Evolutionary conservation across 1,140 invertebrate species (phyloP).

Genomic region (Orchestia grillus): DNA sequence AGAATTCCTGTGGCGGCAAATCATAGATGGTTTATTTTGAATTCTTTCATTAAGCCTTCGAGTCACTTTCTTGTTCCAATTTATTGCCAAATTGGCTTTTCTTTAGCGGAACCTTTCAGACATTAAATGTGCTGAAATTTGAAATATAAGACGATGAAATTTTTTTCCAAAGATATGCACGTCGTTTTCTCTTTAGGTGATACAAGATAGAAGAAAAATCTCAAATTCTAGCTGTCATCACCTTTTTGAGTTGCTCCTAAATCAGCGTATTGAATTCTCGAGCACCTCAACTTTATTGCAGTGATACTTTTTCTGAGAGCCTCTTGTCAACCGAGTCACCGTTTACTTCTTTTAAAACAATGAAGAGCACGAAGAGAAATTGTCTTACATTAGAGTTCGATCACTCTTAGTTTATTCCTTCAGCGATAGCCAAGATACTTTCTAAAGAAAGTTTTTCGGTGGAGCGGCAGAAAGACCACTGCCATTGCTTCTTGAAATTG

Average conservation of each 20-base stretch:
- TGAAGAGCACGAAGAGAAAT: background rate
- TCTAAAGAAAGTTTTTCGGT: background rate
- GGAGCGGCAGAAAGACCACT: background rate
- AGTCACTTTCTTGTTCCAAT: background rate
- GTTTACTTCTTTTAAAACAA: background rate
- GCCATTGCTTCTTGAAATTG: slow-evolving; percentile 7
- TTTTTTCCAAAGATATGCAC: background rate
- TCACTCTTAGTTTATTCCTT: slow-evolving; percentile 1
- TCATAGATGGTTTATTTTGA: no score
- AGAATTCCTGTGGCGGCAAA: no score
- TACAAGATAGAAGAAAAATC: background rate
- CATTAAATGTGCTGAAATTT: background rate
- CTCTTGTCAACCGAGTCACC: background rate
- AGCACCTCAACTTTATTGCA: background rate
- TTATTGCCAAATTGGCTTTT: background rate
- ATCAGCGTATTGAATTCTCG: background rate
- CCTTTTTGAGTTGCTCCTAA: background rate
- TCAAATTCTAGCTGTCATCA: background rate
- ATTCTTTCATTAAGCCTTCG: background rate
- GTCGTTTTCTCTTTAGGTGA: background rate
- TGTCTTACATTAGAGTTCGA: slow-evolving; percentile 8
- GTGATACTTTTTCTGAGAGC: background rate
- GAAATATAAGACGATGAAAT: background rate
- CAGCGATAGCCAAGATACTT: background rate
- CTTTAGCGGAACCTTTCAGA: background rate